Evolutionary conservation across 64 coral and sea anemone genomes (phyloP).

Genomic region (Montipora cactus): DNA sequence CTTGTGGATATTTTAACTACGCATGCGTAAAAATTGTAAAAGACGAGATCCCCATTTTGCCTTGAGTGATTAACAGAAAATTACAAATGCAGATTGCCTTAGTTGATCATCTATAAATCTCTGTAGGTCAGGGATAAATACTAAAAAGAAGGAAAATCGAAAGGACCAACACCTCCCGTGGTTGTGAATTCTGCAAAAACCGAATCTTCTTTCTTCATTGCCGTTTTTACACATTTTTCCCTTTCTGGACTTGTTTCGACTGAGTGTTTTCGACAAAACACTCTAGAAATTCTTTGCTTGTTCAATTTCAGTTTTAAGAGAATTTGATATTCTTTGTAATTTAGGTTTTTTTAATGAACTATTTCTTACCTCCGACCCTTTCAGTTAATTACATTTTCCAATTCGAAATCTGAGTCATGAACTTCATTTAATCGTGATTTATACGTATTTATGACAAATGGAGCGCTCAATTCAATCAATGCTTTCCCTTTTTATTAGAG

Average conservation of each 20-base stretch:
- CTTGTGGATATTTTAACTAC: neutral
- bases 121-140: neutral
- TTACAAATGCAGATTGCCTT: neutral
- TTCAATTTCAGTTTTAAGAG: neutral
- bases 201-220: neutral
- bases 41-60: neutral
- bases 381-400: neutral
- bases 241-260: neutral
- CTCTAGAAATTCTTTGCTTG: neutral
- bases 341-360: neutral
- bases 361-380: neutral
- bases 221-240: neutral
- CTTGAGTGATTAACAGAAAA: neutral
- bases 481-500: neutral
- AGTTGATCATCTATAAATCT: neutral
- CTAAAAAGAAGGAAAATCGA: neutral
- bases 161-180: neutral
- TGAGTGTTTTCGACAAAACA: neutral
- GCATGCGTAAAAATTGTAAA: conserved; percentile 24
- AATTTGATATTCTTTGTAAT: neutral
- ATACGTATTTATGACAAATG: neutral
- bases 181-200: too few species aligned
- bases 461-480: neutral
- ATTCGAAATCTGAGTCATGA: neutral
- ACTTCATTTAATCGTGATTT: neutral